Evolutionary conservation across 2,888 invertebrate species (phyloP), one percentile per base, ranked within the genome.

Genomic region (Chymomyza fuscimana): DNA sequence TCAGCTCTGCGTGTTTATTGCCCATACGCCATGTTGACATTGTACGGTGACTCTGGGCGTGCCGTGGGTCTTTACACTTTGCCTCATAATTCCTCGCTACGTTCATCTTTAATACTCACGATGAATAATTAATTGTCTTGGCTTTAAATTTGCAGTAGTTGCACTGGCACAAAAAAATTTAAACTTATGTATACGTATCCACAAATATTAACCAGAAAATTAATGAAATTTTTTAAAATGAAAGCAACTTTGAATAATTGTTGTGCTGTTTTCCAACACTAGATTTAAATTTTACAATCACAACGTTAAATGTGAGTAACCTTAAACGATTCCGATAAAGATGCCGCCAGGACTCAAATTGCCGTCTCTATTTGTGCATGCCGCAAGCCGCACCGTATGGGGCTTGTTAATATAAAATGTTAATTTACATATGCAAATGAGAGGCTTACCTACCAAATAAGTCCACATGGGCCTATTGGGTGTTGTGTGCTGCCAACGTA

Each of bases 341-440:
- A 58, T 58, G 58, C 25, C 58, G 15, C 25, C 19, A 25, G 58
- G 58, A 58, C 22, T 54, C 9, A 54, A 19, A 54, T 54, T 22
- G 54, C 54, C 9, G 16, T 54, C 15, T 54, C 19, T 54, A 54
- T 19, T 22, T 22, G 58, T 19, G 58, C 5, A 32, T 60, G 32
- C 36, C n/a, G 58, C 5, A 32, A 40, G 32, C 36, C n/a, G 54
- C 54, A 54, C 54, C 25, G 60, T 60, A 19, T 60, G 15, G 15
- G 54, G 54, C 29, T 63, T 63, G 52, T 54, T 67, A 64, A 76
- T 77, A 65, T 22, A 64, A 63, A 67, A 54, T 51, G 25, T 66
- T 62, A 65, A 77, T 76, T 77, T 76, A 63, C 76, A 76, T 76
- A 76, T 76, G 76, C 65, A 77, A 76, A 76, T 76, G 52, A 65